Conservation (phyloP, 2,888 invertebrate genomes). For the Cepaea hortensis region DNA sequence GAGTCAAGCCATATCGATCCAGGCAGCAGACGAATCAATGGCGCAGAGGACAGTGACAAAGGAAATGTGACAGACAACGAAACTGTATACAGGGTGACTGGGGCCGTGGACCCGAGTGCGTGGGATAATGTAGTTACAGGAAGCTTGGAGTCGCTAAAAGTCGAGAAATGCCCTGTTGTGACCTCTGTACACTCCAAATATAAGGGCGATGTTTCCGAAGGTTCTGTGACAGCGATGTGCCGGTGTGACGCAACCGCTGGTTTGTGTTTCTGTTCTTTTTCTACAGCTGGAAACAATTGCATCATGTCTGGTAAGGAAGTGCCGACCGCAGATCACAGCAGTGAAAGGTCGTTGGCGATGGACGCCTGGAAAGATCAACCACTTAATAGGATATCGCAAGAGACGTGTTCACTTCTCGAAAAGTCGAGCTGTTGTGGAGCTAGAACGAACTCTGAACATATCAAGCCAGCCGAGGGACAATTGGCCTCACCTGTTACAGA, state of each 20-base stretch:
- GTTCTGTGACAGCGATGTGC: background rate
- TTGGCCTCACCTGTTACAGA: background rate
- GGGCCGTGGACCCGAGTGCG: background rate
- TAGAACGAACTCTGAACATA: background rate
- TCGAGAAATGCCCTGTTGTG: no score
- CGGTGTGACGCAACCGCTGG: background rate
- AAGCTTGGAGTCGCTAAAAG: no score
- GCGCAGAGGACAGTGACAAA: background rate
- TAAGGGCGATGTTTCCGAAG: no score
- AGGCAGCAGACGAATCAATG: conserved; percentile 15
- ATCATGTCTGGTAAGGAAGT: background rate
- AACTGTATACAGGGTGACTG: background rate
- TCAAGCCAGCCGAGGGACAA: background rate
- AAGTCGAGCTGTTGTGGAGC: background rate
- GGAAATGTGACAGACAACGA: conserved; percentile 4
- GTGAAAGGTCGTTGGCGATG: background rate
- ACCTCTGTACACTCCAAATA: no score
- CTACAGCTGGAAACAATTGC: background rate
- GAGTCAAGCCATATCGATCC: conserved; percentile 27
- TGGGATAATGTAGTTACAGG: no score
- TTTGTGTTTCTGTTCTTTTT: background rate
- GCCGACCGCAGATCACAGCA: background rate
- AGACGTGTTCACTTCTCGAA: background rate
- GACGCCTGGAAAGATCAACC: background rate
- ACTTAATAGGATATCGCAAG: background rate